Percentiles rank a stretch among this genome's conserved stretches.
Evolutionary conservation across 2,797 vertebrate genomes (phyloP).

Genomic region (Mergus octosetaceus): DNA sequence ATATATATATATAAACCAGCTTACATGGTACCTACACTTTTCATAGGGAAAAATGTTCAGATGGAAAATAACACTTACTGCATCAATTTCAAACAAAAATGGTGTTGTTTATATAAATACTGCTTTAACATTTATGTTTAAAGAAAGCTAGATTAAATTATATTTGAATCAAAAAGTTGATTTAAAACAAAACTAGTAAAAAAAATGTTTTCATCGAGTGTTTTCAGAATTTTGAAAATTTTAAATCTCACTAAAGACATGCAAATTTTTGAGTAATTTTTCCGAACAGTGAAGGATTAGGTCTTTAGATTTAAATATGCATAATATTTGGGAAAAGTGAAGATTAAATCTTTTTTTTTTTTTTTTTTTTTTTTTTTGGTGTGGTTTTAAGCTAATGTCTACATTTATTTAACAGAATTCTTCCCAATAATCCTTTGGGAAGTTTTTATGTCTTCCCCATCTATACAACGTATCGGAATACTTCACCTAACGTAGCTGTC

Average conservation of each 20-base stretch:
- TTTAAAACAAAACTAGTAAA: background rate
- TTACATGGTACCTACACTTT: background rate
- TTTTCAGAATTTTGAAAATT: background rate
- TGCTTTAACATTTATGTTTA: background rate
- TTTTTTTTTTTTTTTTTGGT: background rate
- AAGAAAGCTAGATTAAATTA: background rate
- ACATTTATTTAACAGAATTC: constrained; percentile 4
- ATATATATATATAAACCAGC: no score
- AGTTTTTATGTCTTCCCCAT: background rate
- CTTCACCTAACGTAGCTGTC: constrained; percentile 9
- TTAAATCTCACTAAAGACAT: background rate
- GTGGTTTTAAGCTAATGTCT: background rate
- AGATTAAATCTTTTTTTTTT: background rate
- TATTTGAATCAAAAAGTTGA: background rate
- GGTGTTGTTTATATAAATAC: background rate
- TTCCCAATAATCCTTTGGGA: constrained; percentile 9
- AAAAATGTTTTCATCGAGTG: background rate
- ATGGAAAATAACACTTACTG: background rate
- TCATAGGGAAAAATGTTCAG: background rate
- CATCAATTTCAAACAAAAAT: background rate
- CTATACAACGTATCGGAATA: background rate
- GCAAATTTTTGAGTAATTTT: background rate
- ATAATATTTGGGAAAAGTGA: background rate
- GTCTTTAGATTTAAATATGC: background rate
- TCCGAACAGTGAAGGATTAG: background rate